Base-by-base conservation (phyloP, 2,113 vertebrate species). In the Peromyscus leucopus region DNA sequence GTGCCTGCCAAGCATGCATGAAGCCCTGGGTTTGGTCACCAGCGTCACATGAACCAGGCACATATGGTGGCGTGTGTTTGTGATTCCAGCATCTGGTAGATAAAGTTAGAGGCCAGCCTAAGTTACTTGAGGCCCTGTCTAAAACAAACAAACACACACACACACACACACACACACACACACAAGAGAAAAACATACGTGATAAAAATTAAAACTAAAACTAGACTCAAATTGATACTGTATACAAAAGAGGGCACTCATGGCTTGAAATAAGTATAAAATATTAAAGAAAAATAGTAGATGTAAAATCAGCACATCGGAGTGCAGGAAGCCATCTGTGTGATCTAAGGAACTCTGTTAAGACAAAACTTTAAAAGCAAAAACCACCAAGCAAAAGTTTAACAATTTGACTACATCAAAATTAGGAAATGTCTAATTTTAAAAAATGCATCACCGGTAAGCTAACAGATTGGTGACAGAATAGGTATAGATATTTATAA, bases 281-380 rank as follows among this genome's bases (percentile, higher is more conserved):
- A 75, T 9, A 48, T 59, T 57, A 75, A 83, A 80, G 17, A 84
- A 87, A 93, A 84, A 72, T 15, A 51, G 13, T 39, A 55, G 57
- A 91, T 93, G 74, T 69, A 84, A 91, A 89, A 57, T 46, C 42
- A 28, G 5, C 36, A 76, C 31, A 90, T 78, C 39, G 85, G 46
- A 91, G 21, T 67, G 1, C 17, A 91, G 19, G 26, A 55, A 71
- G 39, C 39, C 67, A 82, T 19, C 9, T 89, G 33, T 96, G 51
- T n/a, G 33, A 91, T 79, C 48, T 55, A 48, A 17, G 22, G 39
- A 74, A 17, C 24, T 48, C 78, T 79, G 57, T 80, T 63, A 86
- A 76, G 93, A 91, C 21, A 76, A 94, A 95, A 87, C 19, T 94
- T 79, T 10, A 48, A 94, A 93, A 85, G 59, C 82, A 93, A 55